phyloP scores from a whole-genome alignment of 1,140 invertebrate genomes.

The Liolophura sinensis region DNA sequence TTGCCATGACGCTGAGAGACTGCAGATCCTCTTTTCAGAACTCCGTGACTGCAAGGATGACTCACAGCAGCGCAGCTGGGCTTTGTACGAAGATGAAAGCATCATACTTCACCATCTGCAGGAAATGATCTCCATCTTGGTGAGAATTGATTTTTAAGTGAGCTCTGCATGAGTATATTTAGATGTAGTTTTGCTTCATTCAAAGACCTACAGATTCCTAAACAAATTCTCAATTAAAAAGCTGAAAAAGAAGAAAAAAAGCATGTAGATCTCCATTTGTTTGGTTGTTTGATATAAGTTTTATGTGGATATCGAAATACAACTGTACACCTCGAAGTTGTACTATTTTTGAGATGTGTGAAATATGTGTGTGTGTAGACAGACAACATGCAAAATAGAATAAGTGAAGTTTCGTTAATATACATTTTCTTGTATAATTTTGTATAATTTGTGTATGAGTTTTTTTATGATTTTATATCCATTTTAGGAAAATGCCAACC shows the following conservation, averaged over 20 bases:
- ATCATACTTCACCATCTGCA: slow-evolving; percentile 81
- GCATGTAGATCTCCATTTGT: no score
- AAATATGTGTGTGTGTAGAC: no score
- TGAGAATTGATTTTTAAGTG: slow-evolving; percentile 51
- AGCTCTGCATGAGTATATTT: neutral
- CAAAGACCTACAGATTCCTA: no score
- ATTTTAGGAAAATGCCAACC: slow-evolving; percentile 55
- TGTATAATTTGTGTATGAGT: neutral
- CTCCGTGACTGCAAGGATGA: slow-evolving; percentile 88
- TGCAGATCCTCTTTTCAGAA: slow-evolving; percentile 79
- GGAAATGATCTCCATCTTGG: slow-evolving; percentile 84
- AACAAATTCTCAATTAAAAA: neutral
- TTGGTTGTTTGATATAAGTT: no score
- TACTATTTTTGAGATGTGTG: no score
- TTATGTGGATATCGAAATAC: no score
- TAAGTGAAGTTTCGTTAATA: neutral
- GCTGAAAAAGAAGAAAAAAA: no score
- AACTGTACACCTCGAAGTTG: no score
- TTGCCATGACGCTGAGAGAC: slow-evolving; percentile 73
- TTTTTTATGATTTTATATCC: slow-evolving; percentile 8
- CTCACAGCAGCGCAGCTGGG: slow-evolving; percentile 91
- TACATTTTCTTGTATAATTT: neutral
- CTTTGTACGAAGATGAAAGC: slow-evolving; percentile 87
- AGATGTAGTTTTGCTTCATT: neutral
- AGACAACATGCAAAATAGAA: no score